Evolutionary conservation across 2,797 vertebrate genomes (phyloP).

Genomic region (Catamblyrhynchus diadema): DNA sequence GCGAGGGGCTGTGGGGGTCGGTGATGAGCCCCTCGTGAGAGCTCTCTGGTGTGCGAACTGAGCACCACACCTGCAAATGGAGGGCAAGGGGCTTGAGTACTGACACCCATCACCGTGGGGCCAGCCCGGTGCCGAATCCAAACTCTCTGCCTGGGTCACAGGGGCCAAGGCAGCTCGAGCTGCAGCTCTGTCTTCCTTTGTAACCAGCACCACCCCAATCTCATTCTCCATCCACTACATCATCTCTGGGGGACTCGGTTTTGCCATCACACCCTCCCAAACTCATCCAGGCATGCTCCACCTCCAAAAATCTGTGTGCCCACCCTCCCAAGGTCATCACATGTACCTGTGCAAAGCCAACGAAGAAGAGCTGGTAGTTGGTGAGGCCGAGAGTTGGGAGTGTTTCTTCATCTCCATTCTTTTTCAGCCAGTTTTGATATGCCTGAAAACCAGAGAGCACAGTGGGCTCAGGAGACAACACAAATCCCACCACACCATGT

Average conservation of each 20-base stretch:
- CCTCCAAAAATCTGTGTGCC: background rate
- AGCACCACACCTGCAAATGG: constrained; percentile 89
- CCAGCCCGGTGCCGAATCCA: accelerated
- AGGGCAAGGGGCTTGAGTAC: accelerated
- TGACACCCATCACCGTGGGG: accelerated
- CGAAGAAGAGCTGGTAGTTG: constrained; percentile 95
- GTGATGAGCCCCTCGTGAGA: constrained; percentile 94
- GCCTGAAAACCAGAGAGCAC: constrained; percentile 77
- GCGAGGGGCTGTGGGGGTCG: constrained; percentile 94
- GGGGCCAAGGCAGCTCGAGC: background rate
- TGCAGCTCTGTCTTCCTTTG: background rate
- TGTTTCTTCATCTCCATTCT: constrained; percentile 85
- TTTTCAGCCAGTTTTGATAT: constrained; percentile 91
- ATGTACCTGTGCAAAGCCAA: constrained; percentile 93
- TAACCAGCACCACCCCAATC: background rate
- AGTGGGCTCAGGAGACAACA: background rate
- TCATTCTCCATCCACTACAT: background rate
- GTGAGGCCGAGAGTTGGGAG: constrained; percentile 90
- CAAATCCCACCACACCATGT: accelerated
- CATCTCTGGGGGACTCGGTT: background rate
- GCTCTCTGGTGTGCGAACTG: constrained; percentile 92
- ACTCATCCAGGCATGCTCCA: background rate
- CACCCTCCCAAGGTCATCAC: background rate
- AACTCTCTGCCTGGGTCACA: accelerated
- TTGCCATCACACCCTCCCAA: background rate